Conservation (phyloP, 2,797 vertebrate genomes). For the Xerus rutilus region DNA sequence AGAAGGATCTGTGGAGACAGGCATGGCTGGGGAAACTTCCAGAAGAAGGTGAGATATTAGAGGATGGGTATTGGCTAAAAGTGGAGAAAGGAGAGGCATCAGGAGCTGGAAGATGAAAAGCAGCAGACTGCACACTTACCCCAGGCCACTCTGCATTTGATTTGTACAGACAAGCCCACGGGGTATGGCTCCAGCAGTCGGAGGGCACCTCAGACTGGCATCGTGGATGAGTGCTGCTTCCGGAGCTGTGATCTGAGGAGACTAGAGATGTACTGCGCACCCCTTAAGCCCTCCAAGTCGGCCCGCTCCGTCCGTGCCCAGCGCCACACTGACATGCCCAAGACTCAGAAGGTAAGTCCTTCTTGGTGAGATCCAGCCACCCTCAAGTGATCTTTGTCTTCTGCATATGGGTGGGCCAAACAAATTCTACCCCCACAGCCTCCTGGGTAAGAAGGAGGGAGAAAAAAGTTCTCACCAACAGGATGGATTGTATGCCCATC, state of each 20-base stretch:
- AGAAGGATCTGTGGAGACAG: neutral
- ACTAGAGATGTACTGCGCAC: slow-evolving; percentile 99
- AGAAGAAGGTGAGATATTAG: neutral
- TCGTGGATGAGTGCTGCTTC: slow-evolving; percentile 99
- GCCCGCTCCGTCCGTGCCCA: slow-evolving; percentile 96
- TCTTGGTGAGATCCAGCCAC: neutral
- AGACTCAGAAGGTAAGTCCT: slow-evolving; percentile 94
- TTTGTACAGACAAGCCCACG: slow-evolving; percentile 94
- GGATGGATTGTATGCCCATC: neutral
- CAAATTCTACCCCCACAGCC: neutral
- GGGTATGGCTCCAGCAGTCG: slow-evolving; percentile 96
- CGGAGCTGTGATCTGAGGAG: slow-evolving; percentile 98
- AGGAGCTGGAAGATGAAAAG: neutral
- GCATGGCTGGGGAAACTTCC: neutral
- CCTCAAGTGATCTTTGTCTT: neutral
- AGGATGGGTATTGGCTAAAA: no score
- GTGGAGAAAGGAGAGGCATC: neutral
- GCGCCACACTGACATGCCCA: slow-evolving; percentile 97
- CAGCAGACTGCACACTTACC: neutral
- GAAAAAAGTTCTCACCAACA: neutral
- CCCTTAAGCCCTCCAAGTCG: slow-evolving; percentile 94
- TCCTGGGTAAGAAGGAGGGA: neutral
- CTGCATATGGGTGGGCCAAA: no score
- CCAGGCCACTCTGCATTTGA: slow-evolving; percentile 69
- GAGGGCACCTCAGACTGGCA: slow-evolving; percentile 95